Percentiles rank a stretch among this genome's conserved stretches.
These are phyloP conservation scores for Cephus cinctus DNA, from an alignment of 1,140 invertebrate genomes.

Conservation along the genomic window DNA sequence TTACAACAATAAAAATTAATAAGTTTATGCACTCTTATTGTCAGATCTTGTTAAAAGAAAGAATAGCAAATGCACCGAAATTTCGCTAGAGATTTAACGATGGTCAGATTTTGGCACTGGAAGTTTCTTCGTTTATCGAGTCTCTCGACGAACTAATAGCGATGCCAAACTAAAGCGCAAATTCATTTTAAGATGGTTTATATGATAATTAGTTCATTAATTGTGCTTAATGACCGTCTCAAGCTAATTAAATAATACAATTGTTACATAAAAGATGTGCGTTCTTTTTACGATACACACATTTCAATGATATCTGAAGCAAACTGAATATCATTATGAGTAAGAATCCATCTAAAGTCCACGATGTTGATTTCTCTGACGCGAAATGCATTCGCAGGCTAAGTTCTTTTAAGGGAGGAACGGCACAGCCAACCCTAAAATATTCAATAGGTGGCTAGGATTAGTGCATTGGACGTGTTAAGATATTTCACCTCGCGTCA, in stretches of 20 bases:
- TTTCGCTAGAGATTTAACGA: slow-evolving; percentile 1
- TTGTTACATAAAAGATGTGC: neutral
- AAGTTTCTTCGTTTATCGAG: slow-evolving; percentile 14
- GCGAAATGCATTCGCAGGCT: neutral
- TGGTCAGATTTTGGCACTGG: slow-evolving; percentile 39
- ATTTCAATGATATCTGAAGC: neutral
- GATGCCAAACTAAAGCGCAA: neutral
- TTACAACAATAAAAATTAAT: slow-evolving; percentile 25
- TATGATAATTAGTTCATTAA: neutral
- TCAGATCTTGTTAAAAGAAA: slow-evolving; percentile 30
- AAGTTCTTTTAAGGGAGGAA: neutral
- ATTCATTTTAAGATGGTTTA: neutral
- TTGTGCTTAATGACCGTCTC: neutral
- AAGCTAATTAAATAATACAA: neutral
- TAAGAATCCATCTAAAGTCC: neutral
- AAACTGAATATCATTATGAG: neutral
- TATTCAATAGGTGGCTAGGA: too few species aligned
- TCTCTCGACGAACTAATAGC: neutral
- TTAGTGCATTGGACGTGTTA: too few species aligned
- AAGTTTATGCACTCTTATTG: slow-evolving; percentile 37
- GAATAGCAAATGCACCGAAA: slow-evolving; percentile 11
- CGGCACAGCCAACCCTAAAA: neutral
- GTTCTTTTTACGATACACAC: neutral
- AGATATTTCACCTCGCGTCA: neutral
- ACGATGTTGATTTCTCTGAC: neutral